These are phyloP conservation scores for Buathra laborator DNA, from an alignment of 2,888 invertebrate species.

Conservation along the genomic window DNA sequence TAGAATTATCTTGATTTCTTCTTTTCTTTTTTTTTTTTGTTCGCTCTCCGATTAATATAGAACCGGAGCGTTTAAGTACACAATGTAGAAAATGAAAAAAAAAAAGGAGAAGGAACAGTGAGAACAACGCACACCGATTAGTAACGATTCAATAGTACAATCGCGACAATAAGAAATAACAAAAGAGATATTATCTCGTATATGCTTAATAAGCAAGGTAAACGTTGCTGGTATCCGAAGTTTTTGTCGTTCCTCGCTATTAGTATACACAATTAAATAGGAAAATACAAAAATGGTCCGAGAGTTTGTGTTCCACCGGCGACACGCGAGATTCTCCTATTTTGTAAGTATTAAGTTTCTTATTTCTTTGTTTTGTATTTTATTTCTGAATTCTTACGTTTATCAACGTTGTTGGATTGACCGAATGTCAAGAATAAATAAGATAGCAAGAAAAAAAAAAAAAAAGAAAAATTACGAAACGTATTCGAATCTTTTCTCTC, in stretches of 20 bases:
- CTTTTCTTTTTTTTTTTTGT: slow-evolving; percentile 5
- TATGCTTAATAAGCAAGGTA: slow-evolving; percentile 20
- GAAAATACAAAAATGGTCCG: slow-evolving; percentile 74
- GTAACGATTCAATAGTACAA: slow-evolving; percentile 15
- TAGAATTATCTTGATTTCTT: slow-evolving; percentile 27
- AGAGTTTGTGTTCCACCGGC: slow-evolving; percentile 65
- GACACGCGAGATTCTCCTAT: slow-evolving; percentile 51
- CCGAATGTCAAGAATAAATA: background rate
- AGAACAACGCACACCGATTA: background rate
- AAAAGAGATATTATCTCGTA: slow-evolving; percentile 19
- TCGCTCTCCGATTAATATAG: slow-evolving; percentile 5
- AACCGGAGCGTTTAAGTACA: slow-evolving; percentile 17
- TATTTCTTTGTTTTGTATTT: background rate
- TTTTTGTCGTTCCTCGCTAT: background rate
- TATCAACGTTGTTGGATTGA: background rate
- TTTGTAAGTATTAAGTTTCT: background rate
- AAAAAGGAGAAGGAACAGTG: slow-evolving; percentile 6
- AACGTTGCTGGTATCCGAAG: slow-evolving; percentile 10
- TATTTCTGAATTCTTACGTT: background rate
- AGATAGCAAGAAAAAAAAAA: slow-evolving; percentile 48
- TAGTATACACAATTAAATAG: slow-evolving; percentile 43
- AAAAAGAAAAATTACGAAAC: slow-evolving; percentile 57
- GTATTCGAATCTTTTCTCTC: background rate
- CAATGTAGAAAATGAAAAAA: slow-evolving; percentile 20
- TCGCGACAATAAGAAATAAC: slow-evolving; percentile 34